Conservation (phyloP, 2,797 vertebrate genomes). For the Neosilurus hyrtlii region DNA sequence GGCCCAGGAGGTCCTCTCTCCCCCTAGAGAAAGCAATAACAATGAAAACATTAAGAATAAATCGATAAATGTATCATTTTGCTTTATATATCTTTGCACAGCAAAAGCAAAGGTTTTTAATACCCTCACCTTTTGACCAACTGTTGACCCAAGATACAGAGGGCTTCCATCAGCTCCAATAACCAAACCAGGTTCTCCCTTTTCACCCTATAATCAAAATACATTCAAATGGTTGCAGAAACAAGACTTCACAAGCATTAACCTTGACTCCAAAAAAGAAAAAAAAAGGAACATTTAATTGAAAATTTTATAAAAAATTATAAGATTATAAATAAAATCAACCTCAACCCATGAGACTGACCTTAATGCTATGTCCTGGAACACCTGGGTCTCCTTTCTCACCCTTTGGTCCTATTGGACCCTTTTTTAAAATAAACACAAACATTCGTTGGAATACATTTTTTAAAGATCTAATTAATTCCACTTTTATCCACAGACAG, state of each 20-base stretch:
- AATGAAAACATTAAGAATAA: neutral
- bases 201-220: constrained; percentile 80
- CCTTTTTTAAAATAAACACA: constrained; percentile 66
- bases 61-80: neutral
- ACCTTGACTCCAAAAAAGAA: neutral
- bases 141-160: constrained; percentile 57
- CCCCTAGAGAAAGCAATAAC: constrained; percentile 62
- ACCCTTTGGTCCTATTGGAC: constrained; percentile 85
- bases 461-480: neutral
- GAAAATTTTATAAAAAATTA: neutral
- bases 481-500: neutral
- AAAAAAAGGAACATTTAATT: neutral
- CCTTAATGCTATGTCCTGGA: constrained; percentile 82
- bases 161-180: constrained; percentile 78
- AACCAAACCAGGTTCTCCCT: constrained; percentile 83
- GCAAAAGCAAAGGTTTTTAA: neutral
- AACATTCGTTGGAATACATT: neutral
- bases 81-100: neutral
- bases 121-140: constrained; percentile 65
- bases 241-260: neutral
- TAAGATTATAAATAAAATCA: neutral
- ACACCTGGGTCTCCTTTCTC: constrained; percentile 77
- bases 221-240: neutral
- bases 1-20: constrained; percentile 70
- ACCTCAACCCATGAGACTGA: constrained; percentile 56